Evolutionary conservation across 2,888 invertebrate species (phyloP).

Genomic region (Drosophila ustulata): DNA sequence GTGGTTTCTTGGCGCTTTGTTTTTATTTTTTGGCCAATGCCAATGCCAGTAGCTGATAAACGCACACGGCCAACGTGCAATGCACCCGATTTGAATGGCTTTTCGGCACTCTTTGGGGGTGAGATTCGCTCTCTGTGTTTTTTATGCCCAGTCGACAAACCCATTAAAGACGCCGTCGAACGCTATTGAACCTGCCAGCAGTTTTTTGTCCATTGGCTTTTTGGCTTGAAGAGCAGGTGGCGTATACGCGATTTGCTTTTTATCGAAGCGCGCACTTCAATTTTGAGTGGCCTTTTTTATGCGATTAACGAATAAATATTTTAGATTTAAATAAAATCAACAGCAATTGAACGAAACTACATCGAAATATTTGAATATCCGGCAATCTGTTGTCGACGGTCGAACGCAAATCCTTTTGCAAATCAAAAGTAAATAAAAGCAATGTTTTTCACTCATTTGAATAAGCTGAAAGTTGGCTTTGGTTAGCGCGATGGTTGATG

Average conservation of each 20-base stretch:
- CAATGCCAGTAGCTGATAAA: conserved; percentile 65
- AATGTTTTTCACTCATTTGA: conserved; percentile 58
- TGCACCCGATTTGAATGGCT: conserved; percentile 47
- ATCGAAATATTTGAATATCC: conserved; percentile 8
- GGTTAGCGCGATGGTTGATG: not conserved
- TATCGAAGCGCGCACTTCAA: conserved; percentile 5
- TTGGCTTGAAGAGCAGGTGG: conserved; percentile 35
- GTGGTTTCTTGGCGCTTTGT: conserved; percentile 30
- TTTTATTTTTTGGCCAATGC: conserved; percentile 46
- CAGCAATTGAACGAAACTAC: conserved; percentile 2
- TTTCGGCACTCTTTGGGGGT: conserved; percentile 16
- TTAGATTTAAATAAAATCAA: conserved; percentile 13
- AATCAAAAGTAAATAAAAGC: conserved; percentile 67
- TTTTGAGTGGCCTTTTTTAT: conserved; percentile 28
- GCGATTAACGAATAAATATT: conserved; percentile 13
- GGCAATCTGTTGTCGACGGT: conserved; percentile 7
- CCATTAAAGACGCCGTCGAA: conserved; percentile 46
- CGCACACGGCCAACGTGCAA: conserved; percentile 35
- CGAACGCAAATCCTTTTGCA: conserved; percentile 32
- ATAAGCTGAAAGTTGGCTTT: conserved; percentile 39
- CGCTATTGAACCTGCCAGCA: conserved; percentile 63
- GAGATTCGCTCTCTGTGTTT: not conserved
- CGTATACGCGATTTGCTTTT: conserved; percentile 40
- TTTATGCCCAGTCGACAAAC: conserved; percentile 50
- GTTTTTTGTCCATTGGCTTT: conserved; percentile 17